Conservation (phyloP, 30 jellyfish, hydroid and myxozoan species). For the Pseudorhiza aurosa region DNA sequence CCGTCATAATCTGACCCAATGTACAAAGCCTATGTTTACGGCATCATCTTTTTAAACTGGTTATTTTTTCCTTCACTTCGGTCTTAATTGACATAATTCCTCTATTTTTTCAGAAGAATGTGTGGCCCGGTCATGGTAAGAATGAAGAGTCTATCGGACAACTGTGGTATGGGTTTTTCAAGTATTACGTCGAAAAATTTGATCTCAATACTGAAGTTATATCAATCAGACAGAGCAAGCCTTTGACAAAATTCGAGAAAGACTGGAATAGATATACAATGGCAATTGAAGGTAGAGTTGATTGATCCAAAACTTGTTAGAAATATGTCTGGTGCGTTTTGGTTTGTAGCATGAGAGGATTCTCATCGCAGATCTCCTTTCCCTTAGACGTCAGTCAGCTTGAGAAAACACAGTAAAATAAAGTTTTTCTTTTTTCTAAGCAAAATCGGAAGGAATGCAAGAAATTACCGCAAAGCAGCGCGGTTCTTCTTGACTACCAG, state of each 20-base stretch:
- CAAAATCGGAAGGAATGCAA: too few relatives aligned
- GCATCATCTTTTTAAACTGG: too few relatives aligned
- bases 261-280: constrained; percentile 71
- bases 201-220: constrained; percentile 57
- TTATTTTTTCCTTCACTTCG: too few relatives aligned
- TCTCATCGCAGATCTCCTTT: too few relatives aligned
- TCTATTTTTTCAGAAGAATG: constrained; percentile 41
- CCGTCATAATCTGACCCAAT: too few relatives aligned
- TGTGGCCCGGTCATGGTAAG: constrained; percentile 74
- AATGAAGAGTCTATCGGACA: constrained; percentile 71
- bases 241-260: constrained; percentile 76
- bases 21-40: too few relatives aligned
- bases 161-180: constrained; percentile 82
- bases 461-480: too few relatives aligned
- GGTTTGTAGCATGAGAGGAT: background rate
- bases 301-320: background rate
- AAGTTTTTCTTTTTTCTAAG: background rate
- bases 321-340: background rate
- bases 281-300: constrained; percentile 90
- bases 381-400: too few relatives aligned
- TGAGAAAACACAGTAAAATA: background rate
- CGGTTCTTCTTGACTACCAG: too few relatives aligned
- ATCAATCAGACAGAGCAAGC: constrained; percentile 48
- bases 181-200: constrained; percentile 76
- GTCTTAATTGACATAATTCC: too few relatives aligned